Percentiles rank a stretch among this genome's conserved stretches.
Evolutionary conservation across 2,113 vertebrate species (phyloP).

Genomic region (Tychaedon coryphoeus): DNA sequence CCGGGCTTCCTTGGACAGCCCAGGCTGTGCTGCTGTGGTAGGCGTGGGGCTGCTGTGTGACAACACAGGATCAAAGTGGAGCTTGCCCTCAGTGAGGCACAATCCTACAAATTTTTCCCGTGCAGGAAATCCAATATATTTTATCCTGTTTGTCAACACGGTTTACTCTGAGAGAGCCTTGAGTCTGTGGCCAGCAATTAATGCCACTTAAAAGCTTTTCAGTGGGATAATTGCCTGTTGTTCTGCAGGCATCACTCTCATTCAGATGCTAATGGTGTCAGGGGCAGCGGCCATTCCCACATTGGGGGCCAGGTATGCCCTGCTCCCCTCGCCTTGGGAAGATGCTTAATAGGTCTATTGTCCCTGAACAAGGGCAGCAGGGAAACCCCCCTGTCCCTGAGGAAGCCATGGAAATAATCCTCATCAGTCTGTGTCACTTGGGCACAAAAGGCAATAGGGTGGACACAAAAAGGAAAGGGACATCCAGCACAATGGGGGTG

Average conservation of each 20-base stretch:
- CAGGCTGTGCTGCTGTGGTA: neutral
- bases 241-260: slow-evolving; percentile 47
- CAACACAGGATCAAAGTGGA: neutral
- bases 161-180: neutral
- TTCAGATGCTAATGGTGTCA: slow-evolving; percentile 60
- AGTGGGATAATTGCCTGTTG: slow-evolving; percentile 60
- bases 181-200: slow-evolving; percentile 58
- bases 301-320: slow-evolving; percentile 53
- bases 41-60: neutral
- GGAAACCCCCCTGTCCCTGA: slow-evolving; percentile 11
- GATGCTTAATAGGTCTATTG: slow-evolving; percentile 43
- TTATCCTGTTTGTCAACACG: slow-evolving; percentile 48
- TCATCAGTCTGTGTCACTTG: slow-evolving; percentile 55
- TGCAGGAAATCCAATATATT: slow-evolving; percentile 10
- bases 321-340: neutral
- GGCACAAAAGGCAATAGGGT: slow-evolving; percentile 8
- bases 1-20: neutral
- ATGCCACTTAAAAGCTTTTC: slow-evolving; percentile 68
- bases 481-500: neutral
- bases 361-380: slow-evolving; percentile 18
- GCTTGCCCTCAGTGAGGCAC: neutral
- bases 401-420: slow-evolving; percentile 62
- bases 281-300: slow-evolving; percentile 56
- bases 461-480: neutral
- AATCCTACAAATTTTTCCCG: neutral